Base-by-base conservation (phyloP, 2,888 invertebrate genomes). In the Diarsia brunnea region DNA sequence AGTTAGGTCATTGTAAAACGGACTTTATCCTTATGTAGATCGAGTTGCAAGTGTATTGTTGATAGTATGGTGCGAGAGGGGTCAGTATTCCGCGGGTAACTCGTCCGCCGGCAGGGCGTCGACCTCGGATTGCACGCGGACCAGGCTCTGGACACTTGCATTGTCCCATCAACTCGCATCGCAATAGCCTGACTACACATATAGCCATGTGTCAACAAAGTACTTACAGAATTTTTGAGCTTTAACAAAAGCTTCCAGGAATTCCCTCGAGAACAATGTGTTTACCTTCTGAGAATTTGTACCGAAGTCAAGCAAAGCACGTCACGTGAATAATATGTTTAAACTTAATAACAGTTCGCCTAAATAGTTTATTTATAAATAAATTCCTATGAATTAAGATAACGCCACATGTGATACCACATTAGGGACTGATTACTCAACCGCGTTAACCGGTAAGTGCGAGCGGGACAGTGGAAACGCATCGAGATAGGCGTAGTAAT, bases 41-140 rank as follows among this genome's bases (percentile, higher is more conserved):
- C 86, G 80, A 87, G 91, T 91, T 87, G 87, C 69, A 86, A 89
- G 82, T 90, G 88, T 88, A 86, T 87, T 89, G 87, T 87, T 88
- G 84, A 83, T 81, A 77, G 84, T 86, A 81, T 85, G 86, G 84
- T 88, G 85, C 87, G 88, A 89, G 90, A 93, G 92, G 91, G 94
- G 94, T 95, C 95, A 94, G 92, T 95, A 93, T 93, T 93, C 94
- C 90, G 91, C 91, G 90, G 92, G 92, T 92, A 91, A 91, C 92
- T 92, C 92, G 92, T 91, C 92, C 90, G 89, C 81, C 81, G 88
- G 82, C 85, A 90, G 95, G 94, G 88, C 95, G 90, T 91, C 92
- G 95, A 95, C 93, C 95, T 90, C 91, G 86, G 89, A 91, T 91
- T 92, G 92, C 93, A 92, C 89, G 90, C 90, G 87, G 90, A 87